Conservation (phyloP, 2,113 vertebrate genomes). For the Pterocles orientalis region DNA sequence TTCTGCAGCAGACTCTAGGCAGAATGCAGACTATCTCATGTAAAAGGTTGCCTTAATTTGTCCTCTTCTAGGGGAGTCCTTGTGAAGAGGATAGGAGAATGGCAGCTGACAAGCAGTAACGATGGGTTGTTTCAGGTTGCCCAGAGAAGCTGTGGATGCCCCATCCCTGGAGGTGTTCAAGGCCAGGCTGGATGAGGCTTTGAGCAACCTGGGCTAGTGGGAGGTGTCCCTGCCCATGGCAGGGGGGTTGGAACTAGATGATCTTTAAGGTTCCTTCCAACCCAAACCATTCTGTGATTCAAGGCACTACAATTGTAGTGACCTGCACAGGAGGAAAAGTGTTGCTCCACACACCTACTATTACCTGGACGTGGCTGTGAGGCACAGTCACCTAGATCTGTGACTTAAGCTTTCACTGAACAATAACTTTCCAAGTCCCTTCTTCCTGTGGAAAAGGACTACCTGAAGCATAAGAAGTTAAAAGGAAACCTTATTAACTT, state of each 20-base stretch:
- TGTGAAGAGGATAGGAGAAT: not conserved
- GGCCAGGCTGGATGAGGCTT: too few species aligned
- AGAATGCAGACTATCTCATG: not conserved
- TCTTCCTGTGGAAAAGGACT: not conserved
- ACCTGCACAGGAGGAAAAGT: rapidly evolving
- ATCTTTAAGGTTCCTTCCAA: too few species aligned
- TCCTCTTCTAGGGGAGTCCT: not conserved
- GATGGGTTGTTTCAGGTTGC: not conserved
- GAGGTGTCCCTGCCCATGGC: too few species aligned
- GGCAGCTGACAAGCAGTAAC: not conserved
- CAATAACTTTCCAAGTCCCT: not conserved
- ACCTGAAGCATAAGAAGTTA: not conserved
- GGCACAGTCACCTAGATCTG: not conserved
- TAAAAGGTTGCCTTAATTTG: not conserved
- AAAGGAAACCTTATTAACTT: not conserved
- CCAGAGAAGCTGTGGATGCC: too few species aligned
- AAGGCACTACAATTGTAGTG: not conserved
- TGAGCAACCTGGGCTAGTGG: too few species aligned
- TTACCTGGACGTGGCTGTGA: rapidly evolving
- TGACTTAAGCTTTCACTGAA: not conserved
- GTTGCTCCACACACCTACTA: not conserved
- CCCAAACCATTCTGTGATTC: too few species aligned
- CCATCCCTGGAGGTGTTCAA: too few species aligned
- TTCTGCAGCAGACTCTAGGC: not conserved
- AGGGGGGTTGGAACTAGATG: too few species aligned